Base-by-base conservation (phyloP, 1,140 invertebrate genomes). In the Grapholita molesta region DNA sequence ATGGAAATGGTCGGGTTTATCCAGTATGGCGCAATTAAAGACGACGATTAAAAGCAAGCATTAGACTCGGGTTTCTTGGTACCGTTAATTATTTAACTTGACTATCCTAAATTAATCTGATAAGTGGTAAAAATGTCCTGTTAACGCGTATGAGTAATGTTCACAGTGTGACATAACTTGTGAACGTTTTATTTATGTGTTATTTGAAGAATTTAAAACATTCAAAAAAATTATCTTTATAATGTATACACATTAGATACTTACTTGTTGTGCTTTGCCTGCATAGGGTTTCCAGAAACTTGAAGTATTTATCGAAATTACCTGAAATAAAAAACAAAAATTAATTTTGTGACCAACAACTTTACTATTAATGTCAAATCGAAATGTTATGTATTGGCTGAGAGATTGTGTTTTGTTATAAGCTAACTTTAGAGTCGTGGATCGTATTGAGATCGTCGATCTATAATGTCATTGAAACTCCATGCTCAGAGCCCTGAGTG, bases 41-140 rank as follows among this genome's bases (percentile, higher is more conserved):
- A 55, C 61, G 76, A 70, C 76, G 76, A 78, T 78, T 80, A 76
- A 79, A 79, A 82, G 74, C 70, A 72, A 81, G 28, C 55, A 78
- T 78, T 74, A 74, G 78, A 76, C 73, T 77, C 69, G 28, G 70
- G 71, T 76, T 82, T 79, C 78, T 75, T 66, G 69, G 74, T 78
- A 80, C 70, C 66, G 78, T 78, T 78, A 79, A 82, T 84, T 86
- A 84, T 83, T 84, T 85, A 81, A 76, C 72, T 67, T 38, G 61
- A 68, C 32, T 64, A 64, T 68, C 55, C 67, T 75, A 71, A 70
- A 68, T 72, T 78, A 74, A 79, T 79, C 77, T 72, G 55, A 61
- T 28, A 61, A 61, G 24, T 61, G 23, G 55, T 24, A 55, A 28
- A 55, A 55, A 61, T 61, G 55, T 61, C 55, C 55, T 61, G 24